Base-by-base conservation (phyloP, 2,113 vertebrate genomes). In the Trogon melanurus region DNA sequence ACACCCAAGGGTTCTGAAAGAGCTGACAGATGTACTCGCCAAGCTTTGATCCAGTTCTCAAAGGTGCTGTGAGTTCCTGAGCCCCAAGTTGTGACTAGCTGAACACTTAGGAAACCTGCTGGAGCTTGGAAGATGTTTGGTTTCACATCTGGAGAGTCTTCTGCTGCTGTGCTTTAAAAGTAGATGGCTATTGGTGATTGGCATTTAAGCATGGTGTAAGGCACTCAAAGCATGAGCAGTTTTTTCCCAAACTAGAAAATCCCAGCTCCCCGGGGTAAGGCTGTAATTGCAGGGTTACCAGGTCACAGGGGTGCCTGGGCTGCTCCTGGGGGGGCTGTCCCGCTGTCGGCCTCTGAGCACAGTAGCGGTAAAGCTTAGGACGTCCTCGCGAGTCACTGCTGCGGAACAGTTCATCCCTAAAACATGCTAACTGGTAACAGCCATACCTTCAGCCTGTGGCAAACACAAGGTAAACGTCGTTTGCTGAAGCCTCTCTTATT, bases 391-490 rank as follows among this genome's bases (percentile, higher is more conserved):
- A 36, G 27, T 2, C 79, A 32, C 53, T 23, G 64, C 61, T 60
- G 44, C 64, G 11, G 23, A 15, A 6, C 36, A 19, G 8, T 34
- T 16, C 6, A 16, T 15, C 23, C 44, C 51, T 20, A 48, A 26
- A 34, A 17, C 1, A 3, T 17, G 20, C 51, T 10, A 0, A 3
- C 62, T 64, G 58, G 34, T 16, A 1, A 4, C 14, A 34, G 6
- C 57, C 15, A 2, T 67, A 3, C 36, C 47, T 22, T 4, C 30
- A 71, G 20, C 32, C 25, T 74, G 41, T 15, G 36, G 34, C 53
- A 70, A 54, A 53, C 21, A 17, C 41, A 5, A 47, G 17, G 32
- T 16, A 1, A 12, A 62, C 58, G 23, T 4, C 5, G 18, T 62
- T 58, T 62, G 25, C 51, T 53, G 29, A 73, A 87, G 25, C 48